Evolutionary conservation across 53 echinoderm and acorn worm genomes (phyloP).

Genomic region (Stichopus horrens): DNA sequence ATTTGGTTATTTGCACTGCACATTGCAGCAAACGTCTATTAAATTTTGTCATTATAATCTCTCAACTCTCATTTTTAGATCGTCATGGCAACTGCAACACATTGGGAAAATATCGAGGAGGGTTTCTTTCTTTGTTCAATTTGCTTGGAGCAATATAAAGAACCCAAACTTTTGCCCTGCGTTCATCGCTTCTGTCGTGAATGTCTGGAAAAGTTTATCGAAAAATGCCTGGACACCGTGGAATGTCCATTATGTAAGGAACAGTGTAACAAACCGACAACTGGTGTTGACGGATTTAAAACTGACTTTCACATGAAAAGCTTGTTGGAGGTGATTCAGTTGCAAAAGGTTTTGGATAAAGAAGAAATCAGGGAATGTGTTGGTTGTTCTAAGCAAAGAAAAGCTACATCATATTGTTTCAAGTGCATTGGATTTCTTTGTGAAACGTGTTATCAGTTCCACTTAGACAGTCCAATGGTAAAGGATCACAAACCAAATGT

Average conservation of each 20-base stretch:
- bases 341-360: not conserved
- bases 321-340: not conserved
- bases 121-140: not conserved
- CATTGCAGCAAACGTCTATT: too few species aligned
- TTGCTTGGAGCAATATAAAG: not conserved
- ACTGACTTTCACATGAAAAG: slow-evolving; percentile 4
- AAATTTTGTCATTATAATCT: too few species aligned
- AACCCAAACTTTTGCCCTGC: not conserved
- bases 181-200: not conserved
- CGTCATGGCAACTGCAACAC: too few species aligned
- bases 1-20: too few species aligned
- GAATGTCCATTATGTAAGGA: slow-evolving; percentile 13
- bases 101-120: too few species aligned
- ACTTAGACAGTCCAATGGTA: not conserved
- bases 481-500: not conserved
- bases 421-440: not conserved
- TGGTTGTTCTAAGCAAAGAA: not conserved
- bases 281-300: not conserved
- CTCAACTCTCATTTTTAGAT: too few species aligned
- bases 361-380: not conserved
- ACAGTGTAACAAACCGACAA: not conserved
- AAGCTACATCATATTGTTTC: not conserved
- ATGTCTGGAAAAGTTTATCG: slow-evolving; percentile 1
- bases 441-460: not conserved
- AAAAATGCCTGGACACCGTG: not conserved